A percentile compares a stretch with the other conserved stretches of the same genome.
Evolutionary conservation across 2,113 vertebrate genomes (phyloP).

Genomic region (Megaleporinus macrocephalus): DNA sequence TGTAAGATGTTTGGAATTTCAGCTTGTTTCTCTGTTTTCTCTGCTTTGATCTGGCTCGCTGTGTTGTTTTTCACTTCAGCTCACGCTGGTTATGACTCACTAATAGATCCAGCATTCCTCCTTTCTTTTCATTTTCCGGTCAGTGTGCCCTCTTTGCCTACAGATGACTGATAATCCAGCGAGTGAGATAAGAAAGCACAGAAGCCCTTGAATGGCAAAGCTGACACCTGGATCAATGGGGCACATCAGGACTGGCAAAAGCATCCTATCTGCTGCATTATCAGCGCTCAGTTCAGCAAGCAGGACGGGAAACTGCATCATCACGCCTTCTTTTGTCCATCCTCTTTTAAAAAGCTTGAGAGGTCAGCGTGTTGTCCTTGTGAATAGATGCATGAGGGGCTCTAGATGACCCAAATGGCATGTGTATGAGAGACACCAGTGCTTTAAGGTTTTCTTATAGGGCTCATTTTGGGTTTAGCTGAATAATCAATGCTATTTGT

Average conservation of each 20-base stretch:
- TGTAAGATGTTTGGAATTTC: neutral
- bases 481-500: no score
- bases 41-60: neutral
- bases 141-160: neutral
- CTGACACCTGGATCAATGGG: constrained; percentile 18
- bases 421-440: neutral
- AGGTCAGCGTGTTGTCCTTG: neutral
- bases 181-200: neutral
- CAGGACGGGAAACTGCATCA: constrained; percentile 30
- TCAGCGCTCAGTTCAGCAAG: neutral
- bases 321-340: neutral
- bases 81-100: neutral
- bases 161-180: constrained; percentile 33
- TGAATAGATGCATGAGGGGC: neutral
- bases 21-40: neutral
- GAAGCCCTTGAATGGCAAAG: neutral
- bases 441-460: neutral
- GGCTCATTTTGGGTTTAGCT: no score
- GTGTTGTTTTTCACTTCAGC: neutral
- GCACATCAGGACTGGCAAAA: neutral
- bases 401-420: neutral
- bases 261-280: constrained; percentile 4
- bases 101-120: neutral
- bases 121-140: constrained; percentile 11
- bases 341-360: constrained; percentile 7